Percentiles rank a stretch among this genome's conserved stretches.
phyloP scores from a whole-genome alignment of 2,113 vertebrate species.

The Notiomystis cincta region DNA sequence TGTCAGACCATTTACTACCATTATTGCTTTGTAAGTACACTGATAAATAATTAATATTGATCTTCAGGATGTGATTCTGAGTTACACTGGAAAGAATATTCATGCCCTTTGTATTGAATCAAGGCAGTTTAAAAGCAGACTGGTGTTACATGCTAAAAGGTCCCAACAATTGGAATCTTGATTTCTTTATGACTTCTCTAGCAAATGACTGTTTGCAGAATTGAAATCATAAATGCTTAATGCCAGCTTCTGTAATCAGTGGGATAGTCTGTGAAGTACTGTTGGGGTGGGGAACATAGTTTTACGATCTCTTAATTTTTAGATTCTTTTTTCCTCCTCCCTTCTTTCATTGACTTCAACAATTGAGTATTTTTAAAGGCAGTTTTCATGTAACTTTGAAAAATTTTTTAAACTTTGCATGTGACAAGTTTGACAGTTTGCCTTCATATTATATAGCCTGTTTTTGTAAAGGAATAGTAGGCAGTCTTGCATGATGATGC shows the following conservation, averaged over 20 bases:
- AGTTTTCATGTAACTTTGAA: not conserved
- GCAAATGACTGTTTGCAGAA: not conserved
- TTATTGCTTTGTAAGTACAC: constrained; percentile 92
- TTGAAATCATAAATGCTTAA: not conserved
- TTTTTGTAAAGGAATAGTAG: not conserved
- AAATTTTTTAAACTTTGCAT: not conserved
- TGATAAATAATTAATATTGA: not conserved
- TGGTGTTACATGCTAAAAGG: not conserved
- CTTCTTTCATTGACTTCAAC: not conserved
- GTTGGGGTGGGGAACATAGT: not conserved
- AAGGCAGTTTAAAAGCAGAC: not conserved
- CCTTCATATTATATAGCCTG: not conserved
- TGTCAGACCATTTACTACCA: constrained; percentile 91
- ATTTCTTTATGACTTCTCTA: not conserved
- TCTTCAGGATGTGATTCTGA: not conserved
- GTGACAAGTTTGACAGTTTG: not conserved
- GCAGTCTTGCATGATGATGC: not conserved
- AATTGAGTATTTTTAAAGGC: not conserved
- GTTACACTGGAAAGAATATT: not conserved
- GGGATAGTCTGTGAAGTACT: not conserved
- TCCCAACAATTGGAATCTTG: not conserved
- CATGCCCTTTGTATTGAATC: not conserved
- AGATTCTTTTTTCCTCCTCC: not conserved
- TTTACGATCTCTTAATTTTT: not conserved
- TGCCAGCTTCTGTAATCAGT: not conserved